A percentile compares a stretch with the other conserved stretches of the same genome.
These are phyloP conservation scores for Phasianus colchicus DNA, from an alignment of 2,113 vertebrate species.

Conservation along the genomic window DNA sequence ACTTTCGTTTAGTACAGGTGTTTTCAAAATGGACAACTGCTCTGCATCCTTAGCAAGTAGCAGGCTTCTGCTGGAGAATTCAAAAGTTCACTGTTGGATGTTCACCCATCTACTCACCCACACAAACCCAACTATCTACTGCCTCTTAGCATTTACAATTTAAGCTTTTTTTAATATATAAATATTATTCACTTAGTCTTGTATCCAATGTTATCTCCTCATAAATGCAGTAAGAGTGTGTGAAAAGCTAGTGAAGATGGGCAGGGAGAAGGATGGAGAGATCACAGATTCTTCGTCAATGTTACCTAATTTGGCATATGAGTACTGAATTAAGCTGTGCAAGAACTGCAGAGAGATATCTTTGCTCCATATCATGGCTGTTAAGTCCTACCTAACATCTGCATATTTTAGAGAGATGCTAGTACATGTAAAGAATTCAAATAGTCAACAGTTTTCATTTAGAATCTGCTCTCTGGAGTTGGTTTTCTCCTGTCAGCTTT, in stretches of 20 bases:
- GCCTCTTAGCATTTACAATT: neutral
- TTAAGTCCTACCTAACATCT: neutral
- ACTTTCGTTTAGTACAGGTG: neutral
- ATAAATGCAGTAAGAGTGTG: neutral
- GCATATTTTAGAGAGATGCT: neutral
- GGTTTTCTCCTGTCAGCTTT: neutral
- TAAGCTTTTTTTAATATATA: neutral
- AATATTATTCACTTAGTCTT: neutral
- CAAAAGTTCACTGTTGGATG: neutral
- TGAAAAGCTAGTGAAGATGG: neutral
- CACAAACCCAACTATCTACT: neutral
- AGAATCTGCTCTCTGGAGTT: neutral
- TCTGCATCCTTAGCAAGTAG: neutral
- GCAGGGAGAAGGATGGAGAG: neutral
- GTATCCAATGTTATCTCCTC: neutral
- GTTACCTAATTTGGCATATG: fast-evolving
- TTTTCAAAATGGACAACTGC: neutral
- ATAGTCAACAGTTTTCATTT: neutral
- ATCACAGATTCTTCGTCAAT: neutral
- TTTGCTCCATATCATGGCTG: neutral
- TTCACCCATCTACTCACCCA: neutral
- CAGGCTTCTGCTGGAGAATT: neutral
- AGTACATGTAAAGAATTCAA: neutral
- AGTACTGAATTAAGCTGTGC: neutral
- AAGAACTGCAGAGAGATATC: neutral